Base-by-base conservation (phyloP, 2,888 invertebrate genomes). In the Melitaea athalia region DNA sequence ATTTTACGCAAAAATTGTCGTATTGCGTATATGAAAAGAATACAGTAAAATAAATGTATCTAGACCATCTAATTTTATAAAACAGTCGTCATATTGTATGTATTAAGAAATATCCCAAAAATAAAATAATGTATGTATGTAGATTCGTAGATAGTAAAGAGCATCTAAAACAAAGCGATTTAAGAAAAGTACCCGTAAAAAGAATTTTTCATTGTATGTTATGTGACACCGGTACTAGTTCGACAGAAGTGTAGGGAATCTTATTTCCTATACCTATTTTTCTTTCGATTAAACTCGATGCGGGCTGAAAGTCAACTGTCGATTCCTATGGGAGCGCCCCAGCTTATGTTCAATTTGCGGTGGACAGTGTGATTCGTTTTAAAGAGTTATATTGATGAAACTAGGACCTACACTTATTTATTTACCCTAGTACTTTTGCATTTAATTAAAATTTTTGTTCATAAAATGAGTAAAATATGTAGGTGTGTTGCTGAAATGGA, bases 301-400 rank as follows among this genome's bases (percentile, higher is more conserved):
- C 53, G 68, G 47, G 38, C 47, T 53, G n/a, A 49, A 66, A 72
- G 66, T 71, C 69, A 64, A 67, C 69, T 42, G 61, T 62, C 57
- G 64, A 49, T 47, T 68, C 69, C 62, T 59, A 38, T 12, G 71
- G 47, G 69, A 67, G 55, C 60, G 64, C 49, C 64, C 61, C 49
- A 52, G 66, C 71, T 68, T 71, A 69, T 69, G 71, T 68, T 59
- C 71, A 71, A 71, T 71, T 71, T 71, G 71, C 68, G 69, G 71
- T 66, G 63, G 68, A 68, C 66, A 71, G 57, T 63, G 63, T 63
- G 60, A 63, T 59, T 31, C 33, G 49, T 45, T 53, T 55, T 60
- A 62, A 52, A 45, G 63, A 68, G 61, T 24, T 64, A 53, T 68
- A 64, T 68, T 68, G 57, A 68, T 64, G 61, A 42, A 52, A 38